Conservation (phyloP, 2,113 vertebrate genomes). For the Syngnathus typhle region DNA sequence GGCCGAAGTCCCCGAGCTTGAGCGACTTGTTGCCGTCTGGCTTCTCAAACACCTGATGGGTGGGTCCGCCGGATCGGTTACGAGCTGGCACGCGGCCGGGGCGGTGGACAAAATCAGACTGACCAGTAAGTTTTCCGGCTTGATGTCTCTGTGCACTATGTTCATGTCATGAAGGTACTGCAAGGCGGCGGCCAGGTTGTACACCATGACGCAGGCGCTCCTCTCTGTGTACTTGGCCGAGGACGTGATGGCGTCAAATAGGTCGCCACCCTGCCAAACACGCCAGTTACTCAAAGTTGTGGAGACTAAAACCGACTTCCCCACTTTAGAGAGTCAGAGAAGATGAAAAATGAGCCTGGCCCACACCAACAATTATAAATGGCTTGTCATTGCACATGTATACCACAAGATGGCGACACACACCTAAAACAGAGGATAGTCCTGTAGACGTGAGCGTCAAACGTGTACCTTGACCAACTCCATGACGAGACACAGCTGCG, state of each 20-base stretch:
- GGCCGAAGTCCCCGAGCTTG: constrained; percentile 94
- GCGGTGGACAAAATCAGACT: background rate
- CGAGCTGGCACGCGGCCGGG: background rate
- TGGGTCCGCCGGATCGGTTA: background rate
- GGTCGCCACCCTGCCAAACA: constrained; percentile 81
- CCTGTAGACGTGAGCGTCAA: background rate
- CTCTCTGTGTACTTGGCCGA: constrained; percentile 93
- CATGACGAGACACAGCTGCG: constrained; percentile 93
- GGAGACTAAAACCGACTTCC: background rate
- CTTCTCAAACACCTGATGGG: constrained; percentile 84
- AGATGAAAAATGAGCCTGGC: background rate
- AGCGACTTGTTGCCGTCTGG: constrained; percentile 87
- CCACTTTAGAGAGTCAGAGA: too few species aligned
- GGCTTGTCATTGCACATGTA: background rate
- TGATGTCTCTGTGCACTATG: constrained; percentile 95
- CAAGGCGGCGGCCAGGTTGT: constrained; percentile 86
- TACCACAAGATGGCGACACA: too few species aligned
- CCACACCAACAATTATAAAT: background rate
- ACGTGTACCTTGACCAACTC: constrained; percentile 87
- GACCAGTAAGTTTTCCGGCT: constrained; percentile 96
- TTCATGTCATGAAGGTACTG: constrained; percentile 87
- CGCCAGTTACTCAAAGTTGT: background rate
- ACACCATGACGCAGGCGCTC: constrained; percentile 90
- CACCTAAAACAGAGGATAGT: too few species aligned
- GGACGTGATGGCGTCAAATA: constrained; percentile 95